Evolutionary conservation across 2,888 invertebrate genomes (phyloP).

Genomic region (Temnothorax ravouxi): DNA sequence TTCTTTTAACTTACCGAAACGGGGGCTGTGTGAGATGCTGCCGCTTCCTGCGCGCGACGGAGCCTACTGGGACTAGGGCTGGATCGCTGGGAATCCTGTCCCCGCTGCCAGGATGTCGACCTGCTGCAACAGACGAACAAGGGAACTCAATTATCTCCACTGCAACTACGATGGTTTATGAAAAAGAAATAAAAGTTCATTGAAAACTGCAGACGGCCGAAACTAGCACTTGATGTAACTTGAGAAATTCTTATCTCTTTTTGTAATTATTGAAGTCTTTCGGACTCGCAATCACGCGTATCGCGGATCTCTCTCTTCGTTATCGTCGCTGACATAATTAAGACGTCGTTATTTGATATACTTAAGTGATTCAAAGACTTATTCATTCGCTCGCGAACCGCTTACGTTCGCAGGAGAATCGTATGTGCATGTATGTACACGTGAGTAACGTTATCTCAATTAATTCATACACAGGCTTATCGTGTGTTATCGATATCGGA

Average conservation of each 20-base stretch:
- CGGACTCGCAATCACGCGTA: not conserved
- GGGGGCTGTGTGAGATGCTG: slow-evolving; percentile 82
- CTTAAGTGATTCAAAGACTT: slow-evolving; percentile 41
- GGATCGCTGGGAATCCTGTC: slow-evolving; percentile 82
- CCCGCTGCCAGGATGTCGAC: slow-evolving; percentile 72
- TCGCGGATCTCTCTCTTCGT: not conserved
- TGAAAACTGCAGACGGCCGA: not conserved
- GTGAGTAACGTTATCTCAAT: slow-evolving; percentile 37
- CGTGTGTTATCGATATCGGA: slow-evolving; percentile 30
- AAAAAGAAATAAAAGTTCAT: not conserved
- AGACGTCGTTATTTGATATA: slow-evolving; percentile 7
- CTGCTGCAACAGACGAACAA: slow-evolving; percentile 61
- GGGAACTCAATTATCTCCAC: not conserved
- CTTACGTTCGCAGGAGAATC: slow-evolving; percentile 6
- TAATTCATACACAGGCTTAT: slow-evolving; percentile 22
- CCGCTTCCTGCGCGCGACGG: slow-evolving; percentile 78
- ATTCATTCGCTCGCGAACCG: slow-evolving; percentile 21
- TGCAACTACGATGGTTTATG: not conserved
- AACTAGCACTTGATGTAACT: not conserved
- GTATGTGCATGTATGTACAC: not conserved
- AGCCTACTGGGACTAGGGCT: slow-evolving; percentile 82
- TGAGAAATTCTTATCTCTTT: not conserved
- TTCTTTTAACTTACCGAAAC: slow-evolving; percentile 80
- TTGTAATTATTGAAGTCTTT: not conserved
- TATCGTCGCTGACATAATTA: slow-evolving; percentile 6